A percentile compares a stretch with the other conserved stretches of the same genome.
Conservation (phyloP, 2,113 vertebrate species). For the Gorsachius goisagi region DNA sequence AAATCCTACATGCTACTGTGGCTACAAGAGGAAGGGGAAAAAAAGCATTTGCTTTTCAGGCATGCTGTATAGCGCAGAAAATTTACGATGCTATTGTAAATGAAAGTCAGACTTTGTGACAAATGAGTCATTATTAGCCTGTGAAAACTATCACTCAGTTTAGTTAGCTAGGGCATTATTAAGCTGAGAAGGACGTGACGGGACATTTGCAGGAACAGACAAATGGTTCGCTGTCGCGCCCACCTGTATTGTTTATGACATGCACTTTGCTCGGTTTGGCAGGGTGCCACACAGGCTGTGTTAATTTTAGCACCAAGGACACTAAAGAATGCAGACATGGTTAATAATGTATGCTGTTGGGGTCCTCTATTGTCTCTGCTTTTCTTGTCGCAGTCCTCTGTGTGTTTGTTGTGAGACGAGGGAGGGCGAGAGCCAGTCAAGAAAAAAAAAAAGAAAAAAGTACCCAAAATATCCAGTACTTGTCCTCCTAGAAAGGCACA, state of each 20-base stretch:
- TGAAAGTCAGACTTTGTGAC: slow-evolving; percentile 4
- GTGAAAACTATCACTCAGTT: slow-evolving; percentile 5
- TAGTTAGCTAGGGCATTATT: not conserved
- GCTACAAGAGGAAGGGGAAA: not conserved
- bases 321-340: not conserved
- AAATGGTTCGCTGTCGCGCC: not conserved
- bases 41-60: not conserved
- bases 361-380: not conserved
- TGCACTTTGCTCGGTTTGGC: not conserved
- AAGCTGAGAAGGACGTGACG: not conserved
- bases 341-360: slow-evolving; percentile 2
- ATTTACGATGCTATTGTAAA: not conserved
- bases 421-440: not conserved
- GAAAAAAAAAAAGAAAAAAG: not conserved
- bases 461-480: not conserved
- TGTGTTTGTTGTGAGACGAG: not conserved
- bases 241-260: not conserved
- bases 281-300: not conserved
- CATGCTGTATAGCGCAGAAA: not conserved
- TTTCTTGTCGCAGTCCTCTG: not conserved
- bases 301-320: slow-evolving; percentile 36
- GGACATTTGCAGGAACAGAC: not conserved
- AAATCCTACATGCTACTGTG: not conserved
- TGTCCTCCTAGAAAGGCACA: not conserved
- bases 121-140: slow-evolving; percentile 11